phyloP scores from a whole-genome alignment of 2,113 vertebrate species.

The Corvus moneduloides region DNA sequence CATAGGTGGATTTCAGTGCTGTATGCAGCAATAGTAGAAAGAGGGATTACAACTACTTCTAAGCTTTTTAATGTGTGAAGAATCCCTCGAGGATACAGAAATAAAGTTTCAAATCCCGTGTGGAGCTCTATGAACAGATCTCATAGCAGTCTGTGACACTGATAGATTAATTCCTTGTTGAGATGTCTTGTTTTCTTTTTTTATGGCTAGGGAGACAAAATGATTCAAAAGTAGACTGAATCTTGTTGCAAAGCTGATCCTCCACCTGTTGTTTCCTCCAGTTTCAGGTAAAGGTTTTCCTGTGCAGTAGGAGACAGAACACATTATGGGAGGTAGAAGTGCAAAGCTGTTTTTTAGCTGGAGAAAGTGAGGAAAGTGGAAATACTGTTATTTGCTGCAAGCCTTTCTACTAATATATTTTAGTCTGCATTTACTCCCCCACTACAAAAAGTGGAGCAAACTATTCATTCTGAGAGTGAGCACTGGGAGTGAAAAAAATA shows the following conservation, averaged over 20 bases:
- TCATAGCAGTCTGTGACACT: not conserved
- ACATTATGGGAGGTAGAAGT: not conserved
- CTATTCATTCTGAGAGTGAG: not conserved
- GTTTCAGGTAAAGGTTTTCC: not conserved
- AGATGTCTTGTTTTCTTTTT: not conserved
- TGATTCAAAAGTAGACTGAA: not conserved
- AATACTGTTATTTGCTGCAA: slow-evolving; percentile 1
- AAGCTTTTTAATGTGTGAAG: slow-evolving; percentile 19
- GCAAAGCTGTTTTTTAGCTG: not conserved
- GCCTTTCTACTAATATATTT: not conserved
- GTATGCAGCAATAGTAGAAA: not conserved
- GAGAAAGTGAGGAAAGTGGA: not conserved
- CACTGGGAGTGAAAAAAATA: not conserved
- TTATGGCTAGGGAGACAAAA: not conserved
- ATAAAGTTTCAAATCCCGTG: slow-evolving; percentile 6
- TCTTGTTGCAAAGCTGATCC: not conserved
- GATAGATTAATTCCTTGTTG: not conserved
- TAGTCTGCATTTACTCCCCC: not conserved
- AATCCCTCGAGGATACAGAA: slow-evolving; percentile 1
- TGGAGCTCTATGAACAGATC: not conserved
- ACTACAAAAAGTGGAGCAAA: not conserved
- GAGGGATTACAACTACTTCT: not conserved
- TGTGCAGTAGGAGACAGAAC: not conserved
- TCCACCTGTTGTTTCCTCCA: not conserved
- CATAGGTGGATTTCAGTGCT: not conserved